Evolutionary conservation across 2,113 vertebrate genomes (phyloP).

Genomic region (Pachypanchax playfairii): DNA sequence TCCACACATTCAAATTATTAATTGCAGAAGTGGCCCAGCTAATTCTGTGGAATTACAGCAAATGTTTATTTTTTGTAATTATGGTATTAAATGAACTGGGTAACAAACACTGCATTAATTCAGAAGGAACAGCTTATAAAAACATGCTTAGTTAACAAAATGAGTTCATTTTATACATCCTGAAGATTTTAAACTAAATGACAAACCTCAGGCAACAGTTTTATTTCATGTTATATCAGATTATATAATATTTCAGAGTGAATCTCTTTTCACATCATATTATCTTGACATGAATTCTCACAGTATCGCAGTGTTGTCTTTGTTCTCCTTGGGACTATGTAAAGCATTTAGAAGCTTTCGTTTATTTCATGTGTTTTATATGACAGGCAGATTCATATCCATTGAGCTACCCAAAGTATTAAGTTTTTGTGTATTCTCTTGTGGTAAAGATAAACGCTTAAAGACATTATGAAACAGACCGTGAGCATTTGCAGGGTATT

Average conservation of each 20-base stretch:
- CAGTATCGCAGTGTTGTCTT: conserved; percentile 59
- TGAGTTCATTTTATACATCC: conserved; percentile 22
- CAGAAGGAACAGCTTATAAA: conserved; percentile 22
- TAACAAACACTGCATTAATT: conserved; percentile 20
- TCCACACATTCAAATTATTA: conserved; percentile 17
- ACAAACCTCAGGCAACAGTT: conserved; percentile 66
- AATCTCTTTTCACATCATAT: conserved; percentile 48
- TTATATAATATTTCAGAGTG: conserved; percentile 41
- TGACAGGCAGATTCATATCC: conserved; percentile 53
- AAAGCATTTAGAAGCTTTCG: conserved; percentile 64
- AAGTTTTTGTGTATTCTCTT: conserved; percentile 71
- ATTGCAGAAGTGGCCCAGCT: conserved; percentile 35
- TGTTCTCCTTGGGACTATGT: conserved; percentile 59
- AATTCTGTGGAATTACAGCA: conserved; percentile 16
- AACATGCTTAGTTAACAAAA: conserved; percentile 19
- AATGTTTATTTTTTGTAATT: conserved; percentile 29
- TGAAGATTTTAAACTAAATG: conserved; percentile 41
- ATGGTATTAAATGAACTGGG: conserved; percentile 30
- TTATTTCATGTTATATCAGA: conserved; percentile 50
- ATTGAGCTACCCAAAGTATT: conserved; percentile 64
- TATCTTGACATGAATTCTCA: conserved; percentile 46
- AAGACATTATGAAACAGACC: conserved; percentile 69
- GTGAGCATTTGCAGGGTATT: conserved; percentile 75
- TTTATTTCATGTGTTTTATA: conserved; percentile 64
- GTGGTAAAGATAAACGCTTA: conserved; percentile 69